These are phyloP conservation scores for Metopolophium dirhodum DNA, from an alignment of 1,140 invertebrate species.

Conservation along the genomic window DNA sequence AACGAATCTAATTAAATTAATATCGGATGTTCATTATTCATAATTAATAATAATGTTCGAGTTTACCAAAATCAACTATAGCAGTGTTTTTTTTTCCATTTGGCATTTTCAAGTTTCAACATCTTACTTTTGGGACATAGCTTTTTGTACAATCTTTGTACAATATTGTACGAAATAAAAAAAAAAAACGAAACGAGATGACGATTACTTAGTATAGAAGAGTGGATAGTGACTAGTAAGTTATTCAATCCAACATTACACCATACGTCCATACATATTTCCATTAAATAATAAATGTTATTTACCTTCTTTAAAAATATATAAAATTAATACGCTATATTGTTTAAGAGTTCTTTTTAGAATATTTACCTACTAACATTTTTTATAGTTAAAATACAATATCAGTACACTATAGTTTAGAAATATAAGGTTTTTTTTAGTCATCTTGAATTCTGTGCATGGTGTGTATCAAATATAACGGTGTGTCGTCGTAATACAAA, in stretches of 20 bases:
- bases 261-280: too few species aligned
- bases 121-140: too few species aligned
- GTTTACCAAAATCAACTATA: not conserved
- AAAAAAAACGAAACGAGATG: not conserved
- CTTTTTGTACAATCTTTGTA: too few species aligned
- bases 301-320: not conserved
- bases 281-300: not conserved
- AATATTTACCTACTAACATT: not conserved
- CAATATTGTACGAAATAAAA: not conserved
- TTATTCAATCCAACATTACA: too few species aligned
- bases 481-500: not conserved
- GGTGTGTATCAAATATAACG: not conserved
- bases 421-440: too few species aligned
- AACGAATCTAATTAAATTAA: too few species aligned
- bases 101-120: not conserved
- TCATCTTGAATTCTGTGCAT: not conserved
- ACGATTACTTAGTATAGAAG: not conserved
- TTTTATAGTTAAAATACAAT: not conserved
- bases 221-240: too few species aligned
- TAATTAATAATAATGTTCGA: not conserved
- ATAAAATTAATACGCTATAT: not conserved
- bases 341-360: not conserved
- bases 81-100: not conserved
- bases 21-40: not conserved
- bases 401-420: too few species aligned